phyloP scores from a whole-genome alignment of 1,140 invertebrate genomes.

The Manduca sexta region DNA sequence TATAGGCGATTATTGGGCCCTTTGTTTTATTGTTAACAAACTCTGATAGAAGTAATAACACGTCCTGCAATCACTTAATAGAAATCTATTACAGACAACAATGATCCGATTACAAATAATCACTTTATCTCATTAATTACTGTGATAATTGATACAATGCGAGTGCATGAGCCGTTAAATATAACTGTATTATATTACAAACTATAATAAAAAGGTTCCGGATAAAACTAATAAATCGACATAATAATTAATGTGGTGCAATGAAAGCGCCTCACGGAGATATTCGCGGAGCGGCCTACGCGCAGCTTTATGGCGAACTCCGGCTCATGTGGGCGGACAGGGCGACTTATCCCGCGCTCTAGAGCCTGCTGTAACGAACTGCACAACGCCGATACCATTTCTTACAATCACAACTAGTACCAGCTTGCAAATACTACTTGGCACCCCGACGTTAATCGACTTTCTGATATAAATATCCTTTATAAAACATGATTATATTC shows the following conservation, averaged over 20 bases:
- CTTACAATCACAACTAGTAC: neutral
- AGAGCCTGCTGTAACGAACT: slow-evolving; percentile 14
- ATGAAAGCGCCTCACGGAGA: slow-evolving; percentile 26
- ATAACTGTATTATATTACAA: too few relatives aligned
- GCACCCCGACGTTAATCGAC: too few relatives aligned
- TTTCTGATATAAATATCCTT: too few relatives aligned
- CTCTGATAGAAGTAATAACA: neutral
- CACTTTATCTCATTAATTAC: too few relatives aligned
- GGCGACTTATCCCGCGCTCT: slow-evolving; percentile 25
- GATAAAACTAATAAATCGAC: slow-evolving; percentile 3
- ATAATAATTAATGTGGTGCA: slow-evolving; percentile 19
- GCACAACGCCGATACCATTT: slow-evolving; percentile 14
- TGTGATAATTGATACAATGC: too few relatives aligned
- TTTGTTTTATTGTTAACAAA: neutral
- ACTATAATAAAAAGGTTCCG: too few relatives aligned
- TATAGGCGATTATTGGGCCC: slow-evolving; percentile 15
- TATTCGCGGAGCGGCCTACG: slow-evolving; percentile 22
- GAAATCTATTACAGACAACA: too few relatives aligned
- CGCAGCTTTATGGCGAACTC: slow-evolving; percentile 21
- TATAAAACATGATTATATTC: too few relatives aligned
- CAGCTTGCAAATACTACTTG: too few relatives aligned
- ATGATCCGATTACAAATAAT: too few relatives aligned
- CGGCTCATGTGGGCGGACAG: slow-evolving; percentile 32
- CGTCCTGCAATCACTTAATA: too few relatives aligned
- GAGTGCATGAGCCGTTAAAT: too few relatives aligned